Evolutionary conservation across 2,797 vertebrate genomes (phyloP).

Genomic region (Thalassophryne amazonica): DNA sequence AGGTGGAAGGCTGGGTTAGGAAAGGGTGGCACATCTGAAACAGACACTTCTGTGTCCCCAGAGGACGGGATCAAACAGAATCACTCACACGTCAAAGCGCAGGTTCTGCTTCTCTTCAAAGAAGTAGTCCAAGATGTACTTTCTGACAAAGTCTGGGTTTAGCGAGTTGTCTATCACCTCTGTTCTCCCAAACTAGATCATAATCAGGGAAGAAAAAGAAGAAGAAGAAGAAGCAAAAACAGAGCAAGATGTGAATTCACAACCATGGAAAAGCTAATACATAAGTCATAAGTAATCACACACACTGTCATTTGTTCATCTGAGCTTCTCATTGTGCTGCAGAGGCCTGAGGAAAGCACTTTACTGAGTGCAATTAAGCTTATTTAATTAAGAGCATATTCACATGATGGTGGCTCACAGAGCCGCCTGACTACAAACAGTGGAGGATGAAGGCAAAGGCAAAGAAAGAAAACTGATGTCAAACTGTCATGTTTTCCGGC

Average conservation of each 20-base stretch:
- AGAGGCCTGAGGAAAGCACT: constrained; percentile 28
- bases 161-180: constrained; percentile 96
- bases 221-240: constrained; percentile 6
- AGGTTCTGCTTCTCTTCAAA: constrained; percentile 97
- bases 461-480: background rate
- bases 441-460: background rate
- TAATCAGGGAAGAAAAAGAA: constrained; percentile 20
- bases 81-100: constrained; percentile 93
- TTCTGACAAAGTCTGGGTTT: constrained; percentile 94
- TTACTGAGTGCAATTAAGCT: constrained; percentile 31
- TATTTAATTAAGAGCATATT: constrained; percentile 35
- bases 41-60: constrained; percentile 19
- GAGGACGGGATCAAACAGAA: constrained; percentile 55
- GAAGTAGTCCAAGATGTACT: constrained; percentile 94
- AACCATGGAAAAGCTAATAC: constrained; percentile 25
- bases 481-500: background rate
- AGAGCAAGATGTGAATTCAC: constrained; percentile 22
- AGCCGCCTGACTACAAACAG: constrained; percentile 10
- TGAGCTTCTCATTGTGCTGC: constrained; percentile 7
- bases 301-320: constrained; percentile 22
- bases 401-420: background rate
- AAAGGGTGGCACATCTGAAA: constrained; percentile 15
- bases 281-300: constrained; percentile 30
- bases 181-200: constrained; percentile 88
- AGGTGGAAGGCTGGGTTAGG: constrained; percentile 16